Percentiles rank a stretch among this genome's conserved stretches.
Evolutionary conservation across 2,797 vertebrate genomes (phyloP).

Genomic region (Sparus aurata): DNA sequence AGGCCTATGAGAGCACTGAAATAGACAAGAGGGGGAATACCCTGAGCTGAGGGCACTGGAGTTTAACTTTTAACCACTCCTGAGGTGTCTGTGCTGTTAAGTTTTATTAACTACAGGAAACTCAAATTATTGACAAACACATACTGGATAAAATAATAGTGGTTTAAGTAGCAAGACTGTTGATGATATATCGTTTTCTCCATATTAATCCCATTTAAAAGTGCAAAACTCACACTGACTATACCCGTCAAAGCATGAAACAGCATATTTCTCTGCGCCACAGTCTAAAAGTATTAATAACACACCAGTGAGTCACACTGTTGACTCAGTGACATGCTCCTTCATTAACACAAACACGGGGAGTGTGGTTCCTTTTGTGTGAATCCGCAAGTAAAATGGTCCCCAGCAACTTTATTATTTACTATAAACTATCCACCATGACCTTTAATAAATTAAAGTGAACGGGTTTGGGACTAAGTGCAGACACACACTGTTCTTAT

Average conservation of each 20-base stretch:
- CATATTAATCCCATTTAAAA: neutral
- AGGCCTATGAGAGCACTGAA: conserved; percentile 56
- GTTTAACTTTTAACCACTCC: conserved; percentile 26
- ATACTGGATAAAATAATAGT: neutral
- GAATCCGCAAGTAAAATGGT: neutral
- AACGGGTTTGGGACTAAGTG: too few species aligned
- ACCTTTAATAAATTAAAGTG: too few species aligned
- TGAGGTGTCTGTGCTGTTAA: neutral
- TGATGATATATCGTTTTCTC: neutral
- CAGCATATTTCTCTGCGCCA: neutral
- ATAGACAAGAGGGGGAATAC: conserved; percentile 73
- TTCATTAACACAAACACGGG: neutral
- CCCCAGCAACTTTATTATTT: neutral
- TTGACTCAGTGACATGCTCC: neutral
- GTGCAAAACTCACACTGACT: neutral
- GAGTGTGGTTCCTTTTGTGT: neutral
- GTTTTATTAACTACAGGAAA: neutral
- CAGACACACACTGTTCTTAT: too few species aligned
- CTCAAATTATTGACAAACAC: neutral
- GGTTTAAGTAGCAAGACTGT: neutral
- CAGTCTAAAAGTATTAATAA: neutral
- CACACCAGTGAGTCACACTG: neutral
- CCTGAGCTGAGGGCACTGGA: conserved; percentile 34
- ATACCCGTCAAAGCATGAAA: too few species aligned
- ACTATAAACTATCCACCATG: too few species aligned